Evolutionary conservation across 1,140 invertebrate genomes (phyloP), one percentile per base, ranked within the genome.

Genomic region (Camponotus vicinus): DNA sequence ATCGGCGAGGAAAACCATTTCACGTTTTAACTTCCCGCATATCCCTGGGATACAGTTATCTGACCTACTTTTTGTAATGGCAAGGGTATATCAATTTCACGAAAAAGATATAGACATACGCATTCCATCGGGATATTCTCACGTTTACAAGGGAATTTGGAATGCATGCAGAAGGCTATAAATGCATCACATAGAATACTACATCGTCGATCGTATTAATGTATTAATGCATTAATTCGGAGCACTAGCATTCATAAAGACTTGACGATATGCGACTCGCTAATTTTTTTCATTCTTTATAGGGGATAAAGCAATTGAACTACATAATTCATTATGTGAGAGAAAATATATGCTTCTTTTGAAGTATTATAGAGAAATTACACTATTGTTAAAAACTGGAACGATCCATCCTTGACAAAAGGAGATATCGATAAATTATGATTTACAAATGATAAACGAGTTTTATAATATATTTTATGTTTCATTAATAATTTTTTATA

Each of bases 1-100:
- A 85, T 66, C 87, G 75, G 69, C 80, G 86, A 67, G 66, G 40
- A 61, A 64, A 61, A 67, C 34, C 61, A 76, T 27, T 57, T 11
- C 69, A 42, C 55, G 69, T 63, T 75, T 83, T 75, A 75, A 15
- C 69, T 18, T 45, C 6, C 55, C 18, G 32, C 42, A 45, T 21
- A 11, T n/a, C 8, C 27, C 40, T 11, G 34, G 18, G 69, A 11
- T 49, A 40, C 40, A 61, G 52, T 45, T 73, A 83, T 61, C 57
- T 75, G 79, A 83, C 69, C 79, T 4, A 83, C 42, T 75, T 83
- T 27, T 75, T 40, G 42, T 32, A 21, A 73, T 37, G 52, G 21
- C n/a, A n/a, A 37, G 18, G 6, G 3, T 40, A 70, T 15, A 27
- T 59, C 55, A n/a, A 42, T 70, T 49, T 27, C 37, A 11, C 7